Conservation (phyloP, 2,797 vertebrate genomes). For the Bradypodion pumilum region DNA sequence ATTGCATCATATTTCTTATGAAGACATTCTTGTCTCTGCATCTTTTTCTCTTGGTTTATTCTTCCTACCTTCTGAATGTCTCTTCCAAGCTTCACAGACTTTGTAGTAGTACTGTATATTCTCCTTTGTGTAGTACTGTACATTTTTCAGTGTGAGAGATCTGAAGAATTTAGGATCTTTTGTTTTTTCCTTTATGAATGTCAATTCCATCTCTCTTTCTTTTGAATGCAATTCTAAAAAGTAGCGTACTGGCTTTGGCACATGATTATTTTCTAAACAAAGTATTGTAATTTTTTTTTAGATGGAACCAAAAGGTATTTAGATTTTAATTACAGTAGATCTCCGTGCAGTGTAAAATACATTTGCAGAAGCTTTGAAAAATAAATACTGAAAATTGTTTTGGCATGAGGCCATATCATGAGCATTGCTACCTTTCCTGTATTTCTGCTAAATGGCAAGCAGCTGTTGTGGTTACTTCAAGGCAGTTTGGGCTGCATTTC, state of each 20-base stretch:
- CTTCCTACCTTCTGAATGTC: neutral
- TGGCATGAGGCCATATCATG: neutral
- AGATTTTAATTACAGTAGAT: conserved; percentile 12
- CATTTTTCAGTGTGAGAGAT: conserved; percentile 10
- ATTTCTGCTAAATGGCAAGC: neutral
- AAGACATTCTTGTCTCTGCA: conserved; percentile 27
- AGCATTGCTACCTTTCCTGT: neutral
- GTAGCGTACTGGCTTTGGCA: too few relatives aligned
- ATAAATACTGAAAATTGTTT: neutral
- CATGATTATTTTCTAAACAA: conserved; percentile 21
- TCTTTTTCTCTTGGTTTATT: conserved; percentile 14
- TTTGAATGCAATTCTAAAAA: too few relatives aligned
- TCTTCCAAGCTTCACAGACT: neutral
- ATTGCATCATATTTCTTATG: conserved; percentile 19
- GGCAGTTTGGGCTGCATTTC: neutral
- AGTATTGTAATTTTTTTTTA: neutral
- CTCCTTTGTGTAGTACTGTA: too few relatives aligned
- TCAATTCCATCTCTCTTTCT: too few relatives aligned
- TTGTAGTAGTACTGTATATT: too few relatives aligned
- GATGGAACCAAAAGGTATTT: conserved; percentile 17
- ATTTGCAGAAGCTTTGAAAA: conserved; percentile 30
- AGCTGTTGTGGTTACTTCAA: neutral
- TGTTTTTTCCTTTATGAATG: neutral
- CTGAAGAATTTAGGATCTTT: conserved; percentile 20
- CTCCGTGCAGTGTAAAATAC: conserved; percentile 12